Conservation (phyloP, 2,113 vertebrate species). For the Heloderma charlesbogerti region DNA sequence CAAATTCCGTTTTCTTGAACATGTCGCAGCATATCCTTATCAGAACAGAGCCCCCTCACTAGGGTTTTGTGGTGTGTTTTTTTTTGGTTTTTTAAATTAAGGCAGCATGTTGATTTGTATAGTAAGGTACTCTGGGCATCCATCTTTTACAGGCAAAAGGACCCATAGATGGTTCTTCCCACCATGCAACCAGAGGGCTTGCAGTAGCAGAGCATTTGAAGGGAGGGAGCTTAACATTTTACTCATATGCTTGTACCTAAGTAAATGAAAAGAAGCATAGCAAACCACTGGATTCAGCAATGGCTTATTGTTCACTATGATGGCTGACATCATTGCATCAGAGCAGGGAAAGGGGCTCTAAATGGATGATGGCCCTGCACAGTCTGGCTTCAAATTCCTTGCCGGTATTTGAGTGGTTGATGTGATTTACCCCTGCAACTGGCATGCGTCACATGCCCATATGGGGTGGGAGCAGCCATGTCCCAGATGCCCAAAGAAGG, state of each 20-base stretch:
- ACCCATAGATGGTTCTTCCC: background rate
- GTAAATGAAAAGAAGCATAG: background rate
- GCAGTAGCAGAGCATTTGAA: background rate
- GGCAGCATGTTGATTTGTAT: background rate
- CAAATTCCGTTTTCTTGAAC: background rate
- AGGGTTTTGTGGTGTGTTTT: background rate
- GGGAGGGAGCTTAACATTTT: background rate
- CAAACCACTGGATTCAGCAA: background rate
- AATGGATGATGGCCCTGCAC: background rate
- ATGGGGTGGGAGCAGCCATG: constrained; percentile 13
- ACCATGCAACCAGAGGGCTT: background rate
- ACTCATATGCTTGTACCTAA: no score
- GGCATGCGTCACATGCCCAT: background rate
- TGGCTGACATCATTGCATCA: background rate
- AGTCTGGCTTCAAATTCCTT: background rate
- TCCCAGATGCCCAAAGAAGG: constrained; percentile 27
- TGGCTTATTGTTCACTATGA: background rate
- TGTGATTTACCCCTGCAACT: background rate
- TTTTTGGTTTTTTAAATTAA: no score
- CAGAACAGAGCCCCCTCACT: background rate
- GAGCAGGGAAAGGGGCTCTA: background rate
- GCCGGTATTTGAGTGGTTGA: background rate
- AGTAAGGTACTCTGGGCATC: background rate
- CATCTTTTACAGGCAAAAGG: background rate
- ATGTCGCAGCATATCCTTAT: background rate